phyloP scores from a whole-genome alignment of 2,113 vertebrate genomes.

The Halichoeres trimaculatus region DNA sequence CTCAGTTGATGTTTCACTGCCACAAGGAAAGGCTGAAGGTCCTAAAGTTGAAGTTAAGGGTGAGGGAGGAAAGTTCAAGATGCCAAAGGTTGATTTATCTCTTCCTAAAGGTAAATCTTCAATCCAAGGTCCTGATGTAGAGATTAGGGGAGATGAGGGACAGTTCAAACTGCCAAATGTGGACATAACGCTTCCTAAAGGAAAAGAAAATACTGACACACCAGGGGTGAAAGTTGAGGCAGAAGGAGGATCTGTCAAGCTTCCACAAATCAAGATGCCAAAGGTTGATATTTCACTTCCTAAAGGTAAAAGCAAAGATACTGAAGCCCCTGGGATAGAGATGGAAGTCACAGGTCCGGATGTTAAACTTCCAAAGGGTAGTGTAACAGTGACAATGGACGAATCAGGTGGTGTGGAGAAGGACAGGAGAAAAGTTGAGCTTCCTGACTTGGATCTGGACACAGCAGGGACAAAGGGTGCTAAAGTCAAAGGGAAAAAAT shows the following conservation, averaged over 20 bases:
- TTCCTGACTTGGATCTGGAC: constrained; percentile 65
- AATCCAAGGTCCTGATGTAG: constrained; percentile 41
- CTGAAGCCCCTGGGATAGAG: constrained; percentile 33
- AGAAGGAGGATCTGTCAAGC: constrained; percentile 51
- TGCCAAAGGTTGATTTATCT: constrained; percentile 73
- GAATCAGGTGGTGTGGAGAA: constrained; percentile 60
- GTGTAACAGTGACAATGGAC: constrained; percentile 65
- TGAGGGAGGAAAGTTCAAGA: constrained; percentile 66
- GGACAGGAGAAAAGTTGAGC: constrained; percentile 66
- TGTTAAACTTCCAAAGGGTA: constrained; percentile 65
- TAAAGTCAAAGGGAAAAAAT: constrained; percentile 78
- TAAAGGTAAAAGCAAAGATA: constrained; percentile 55
- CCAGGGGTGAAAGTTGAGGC: constrained; percentile 9
- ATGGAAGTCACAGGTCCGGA: constrained; percentile 69
- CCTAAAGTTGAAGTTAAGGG: constrained; percentile 31
- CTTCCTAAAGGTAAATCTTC: constrained; percentile 54
- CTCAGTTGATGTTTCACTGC: constrained; percentile 10
- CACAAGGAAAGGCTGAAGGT: constrained; percentile 47
- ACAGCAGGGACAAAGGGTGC: constrained; percentile 53
- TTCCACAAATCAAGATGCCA: constrained; percentile 69
- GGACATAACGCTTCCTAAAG: constrained; percentile 67
- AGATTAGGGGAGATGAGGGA: constrained; percentile 10
- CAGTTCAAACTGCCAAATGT: constrained; percentile 68
- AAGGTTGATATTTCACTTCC: constrained; percentile 73
- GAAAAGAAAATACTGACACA: constrained; percentile 23